Percentiles rank a stretch among this genome's conserved stretches.
Evolutionary conservation across 2,113 vertebrate species (phyloP).

Genomic region (Ornithorhynchus anatinus): DNA sequence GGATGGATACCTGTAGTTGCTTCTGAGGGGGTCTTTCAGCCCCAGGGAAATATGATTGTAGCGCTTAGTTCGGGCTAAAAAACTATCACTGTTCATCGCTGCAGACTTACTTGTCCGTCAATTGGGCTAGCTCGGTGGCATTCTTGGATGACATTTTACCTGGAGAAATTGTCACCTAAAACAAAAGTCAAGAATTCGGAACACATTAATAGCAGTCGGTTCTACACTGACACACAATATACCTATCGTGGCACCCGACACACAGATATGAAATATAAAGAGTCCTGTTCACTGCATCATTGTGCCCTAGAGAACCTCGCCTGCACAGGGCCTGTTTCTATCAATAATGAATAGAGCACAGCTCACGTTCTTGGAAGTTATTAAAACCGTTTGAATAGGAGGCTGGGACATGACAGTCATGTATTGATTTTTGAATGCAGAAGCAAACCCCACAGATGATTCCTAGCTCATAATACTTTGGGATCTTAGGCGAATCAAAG

Average conservation of each 20-base stretch:
- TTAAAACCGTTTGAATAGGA: too few species aligned
- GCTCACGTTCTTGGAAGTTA: not conserved
- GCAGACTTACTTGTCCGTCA: constrained; percentile 60
- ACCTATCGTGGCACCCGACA: constrained; percentile 1
- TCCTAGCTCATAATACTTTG: too few species aligned
- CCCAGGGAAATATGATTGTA: too few species aligned
- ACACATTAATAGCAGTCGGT: not conserved
- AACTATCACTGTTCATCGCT: constrained; percentile 7
- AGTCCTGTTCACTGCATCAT: not conserved
- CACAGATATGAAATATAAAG: constrained; percentile 5
- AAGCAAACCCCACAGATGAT: too few species aligned
- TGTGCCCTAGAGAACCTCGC: not conserved
- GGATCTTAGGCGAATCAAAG: too few species aligned
- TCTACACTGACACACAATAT: not conserved
- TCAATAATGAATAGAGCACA: not conserved
- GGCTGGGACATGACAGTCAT: too few species aligned
- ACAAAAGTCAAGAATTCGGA: constrained; percentile 35
- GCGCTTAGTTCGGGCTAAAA: too few species aligned
- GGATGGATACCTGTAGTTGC: too few species aligned
- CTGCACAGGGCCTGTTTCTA: not conserved
- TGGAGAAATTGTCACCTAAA: constrained; percentile 55
- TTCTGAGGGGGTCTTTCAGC: too few species aligned
- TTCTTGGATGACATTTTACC: constrained; percentile 61
- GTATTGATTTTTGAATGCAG: too few species aligned
- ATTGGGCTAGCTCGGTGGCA: constrained; percentile 52